phyloP scores from a whole-genome alignment of 2,113 vertebrate genomes.

The Gymnocephalus cernua region DNA sequence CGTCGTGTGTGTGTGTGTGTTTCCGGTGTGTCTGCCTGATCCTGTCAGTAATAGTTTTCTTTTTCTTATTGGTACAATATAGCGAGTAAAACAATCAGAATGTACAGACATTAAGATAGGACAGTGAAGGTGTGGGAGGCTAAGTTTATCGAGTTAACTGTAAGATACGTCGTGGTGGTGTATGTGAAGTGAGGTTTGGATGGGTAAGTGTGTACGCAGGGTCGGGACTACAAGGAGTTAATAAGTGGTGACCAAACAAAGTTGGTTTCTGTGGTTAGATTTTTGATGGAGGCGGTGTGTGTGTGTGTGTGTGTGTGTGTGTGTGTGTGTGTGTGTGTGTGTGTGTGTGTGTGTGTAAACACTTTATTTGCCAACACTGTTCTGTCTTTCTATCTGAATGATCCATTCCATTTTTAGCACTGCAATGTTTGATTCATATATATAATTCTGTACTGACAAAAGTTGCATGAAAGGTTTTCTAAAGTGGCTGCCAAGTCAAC shows the following conservation, averaged over 20 bases:
- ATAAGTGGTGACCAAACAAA: neutral
- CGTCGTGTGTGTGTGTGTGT: neutral
- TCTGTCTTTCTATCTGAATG: neutral
- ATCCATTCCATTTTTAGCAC: neutral
- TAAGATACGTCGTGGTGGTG: neutral
- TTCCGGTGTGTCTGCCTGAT: conserved; percentile 32
- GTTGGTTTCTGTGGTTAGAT: neutral
- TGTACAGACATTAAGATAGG: neutral
- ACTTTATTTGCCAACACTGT: neutral
- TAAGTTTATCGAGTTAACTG: neutral
- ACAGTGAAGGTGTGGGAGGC: too few relatives aligned
- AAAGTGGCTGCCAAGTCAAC: neutral
- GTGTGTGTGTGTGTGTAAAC: neutral
- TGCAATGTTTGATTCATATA: neutral
- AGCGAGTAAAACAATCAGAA: neutral
- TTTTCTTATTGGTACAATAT: neutral
- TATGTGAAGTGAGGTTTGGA: too few relatives aligned
- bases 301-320: neutral
- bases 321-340: neutral
- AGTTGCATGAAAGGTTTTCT: neutral
- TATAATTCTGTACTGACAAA: neutral
- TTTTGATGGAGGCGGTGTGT: neutral
- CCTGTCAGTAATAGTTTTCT: conserved; percentile 45
- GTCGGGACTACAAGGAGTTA: neutral
- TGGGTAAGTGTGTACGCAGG: neutral